Conservation (phyloP, 1,140 invertebrate genomes). For the Neodiprion virginianus region DNA sequence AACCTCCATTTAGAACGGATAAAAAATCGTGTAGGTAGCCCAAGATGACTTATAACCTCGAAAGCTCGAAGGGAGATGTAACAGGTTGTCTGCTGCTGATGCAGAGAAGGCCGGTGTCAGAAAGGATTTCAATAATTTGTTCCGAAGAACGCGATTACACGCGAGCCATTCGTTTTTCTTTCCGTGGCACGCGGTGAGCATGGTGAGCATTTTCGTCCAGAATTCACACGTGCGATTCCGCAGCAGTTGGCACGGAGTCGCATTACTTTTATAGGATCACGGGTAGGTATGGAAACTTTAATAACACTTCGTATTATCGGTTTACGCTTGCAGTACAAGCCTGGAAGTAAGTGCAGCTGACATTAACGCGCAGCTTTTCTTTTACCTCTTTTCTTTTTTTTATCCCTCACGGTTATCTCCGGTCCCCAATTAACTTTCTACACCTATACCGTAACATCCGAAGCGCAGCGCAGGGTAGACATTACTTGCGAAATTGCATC, state of each 20-base stretch:
- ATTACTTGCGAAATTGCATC: background rate
- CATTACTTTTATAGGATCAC: no score
- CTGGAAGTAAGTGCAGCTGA: no score
- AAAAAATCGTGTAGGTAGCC: background rate
- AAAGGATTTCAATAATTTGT: background rate
- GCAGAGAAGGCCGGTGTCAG: background rate
- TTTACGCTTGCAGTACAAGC: no score
- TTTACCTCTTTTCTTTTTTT: background rate
- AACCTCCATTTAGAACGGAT: no score
- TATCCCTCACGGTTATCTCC: background rate
- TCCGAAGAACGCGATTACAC: background rate
- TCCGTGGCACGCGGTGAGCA: no score
- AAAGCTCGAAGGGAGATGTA: background rate
- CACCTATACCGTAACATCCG: background rate
- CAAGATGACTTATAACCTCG: background rate
- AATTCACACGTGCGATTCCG: no score
- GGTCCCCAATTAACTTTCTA: constrained; percentile 1
- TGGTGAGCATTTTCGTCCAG: no score
- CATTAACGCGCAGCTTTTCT: no score
- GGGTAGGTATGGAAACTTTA: no score
- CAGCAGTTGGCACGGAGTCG: no score
- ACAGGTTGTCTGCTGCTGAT: background rate
- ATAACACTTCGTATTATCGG: no score
- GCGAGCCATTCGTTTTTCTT: no score
- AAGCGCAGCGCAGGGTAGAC: background rate